Evolutionary conservation across 2,113 vertebrate species (phyloP).

Genomic region (Malurus cyaneus): DNA sequence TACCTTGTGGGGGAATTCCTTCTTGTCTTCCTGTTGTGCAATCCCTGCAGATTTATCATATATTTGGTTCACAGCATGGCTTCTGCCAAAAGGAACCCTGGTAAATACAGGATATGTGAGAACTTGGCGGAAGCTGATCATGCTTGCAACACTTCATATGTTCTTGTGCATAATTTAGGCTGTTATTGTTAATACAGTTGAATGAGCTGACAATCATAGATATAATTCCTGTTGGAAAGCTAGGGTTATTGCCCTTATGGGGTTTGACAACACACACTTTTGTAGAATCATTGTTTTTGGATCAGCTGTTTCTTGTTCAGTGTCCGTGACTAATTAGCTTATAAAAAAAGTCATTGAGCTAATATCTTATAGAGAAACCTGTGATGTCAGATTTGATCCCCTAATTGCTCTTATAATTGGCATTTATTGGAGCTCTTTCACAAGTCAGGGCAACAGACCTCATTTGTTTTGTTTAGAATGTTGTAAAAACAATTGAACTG

Average conservation of each 20-base stretch:
- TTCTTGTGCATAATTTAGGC: neutral
- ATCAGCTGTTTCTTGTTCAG: neutral
- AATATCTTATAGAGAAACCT: neutral
- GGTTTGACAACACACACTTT: neutral
- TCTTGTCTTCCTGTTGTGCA: neutral
- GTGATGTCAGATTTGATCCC: neutral
- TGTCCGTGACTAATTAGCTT: neutral
- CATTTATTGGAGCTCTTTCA: neutral
- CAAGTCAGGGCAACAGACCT: neutral
- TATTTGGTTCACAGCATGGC: neutral
- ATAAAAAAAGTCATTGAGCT: neutral
- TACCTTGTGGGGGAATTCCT: fast-evolving
- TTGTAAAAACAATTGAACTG: neutral
- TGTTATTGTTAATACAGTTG: neutral
- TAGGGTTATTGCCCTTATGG: neutral
- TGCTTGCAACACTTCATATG: neutral
- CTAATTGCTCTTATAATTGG: conserved; percentile 2
- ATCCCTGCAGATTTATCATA: neutral
- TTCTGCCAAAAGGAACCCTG: neutral
- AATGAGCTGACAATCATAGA: neutral
- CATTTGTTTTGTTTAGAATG: neutral
- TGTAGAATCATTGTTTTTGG: neutral
- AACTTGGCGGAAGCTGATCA: neutral
- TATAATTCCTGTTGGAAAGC: neutral
- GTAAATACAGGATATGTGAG: neutral